These are phyloP conservation scores for Xerus inauris DNA, from an alignment of 2,113 vertebrate species.

Conservation along the genomic window DNA sequence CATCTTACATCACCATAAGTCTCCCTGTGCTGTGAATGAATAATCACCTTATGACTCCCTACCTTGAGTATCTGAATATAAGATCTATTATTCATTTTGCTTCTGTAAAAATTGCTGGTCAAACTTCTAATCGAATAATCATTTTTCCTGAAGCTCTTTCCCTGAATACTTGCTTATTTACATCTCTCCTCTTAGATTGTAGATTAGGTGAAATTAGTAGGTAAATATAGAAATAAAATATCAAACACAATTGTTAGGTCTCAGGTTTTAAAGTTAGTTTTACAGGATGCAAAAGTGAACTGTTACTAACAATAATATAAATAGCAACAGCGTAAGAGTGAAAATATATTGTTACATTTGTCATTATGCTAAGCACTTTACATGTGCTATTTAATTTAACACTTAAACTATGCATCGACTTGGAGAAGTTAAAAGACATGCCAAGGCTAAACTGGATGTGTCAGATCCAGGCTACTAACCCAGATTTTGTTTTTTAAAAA, in stretches of 20 bases:
- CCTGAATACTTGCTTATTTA: not conserved
- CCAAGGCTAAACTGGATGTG: not conserved
- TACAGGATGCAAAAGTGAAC: not conserved
- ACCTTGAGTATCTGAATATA: not conserved
- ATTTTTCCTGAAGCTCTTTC: not conserved
- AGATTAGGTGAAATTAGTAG: not conserved
- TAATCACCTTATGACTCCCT: not conserved
- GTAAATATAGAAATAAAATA: not conserved
- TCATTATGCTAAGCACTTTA: not conserved
- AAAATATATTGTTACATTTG: not conserved
- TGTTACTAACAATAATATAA: not conserved
- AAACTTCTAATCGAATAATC: not conserved
- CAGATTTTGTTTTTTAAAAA: not conserved
- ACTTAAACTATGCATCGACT: not conserved
- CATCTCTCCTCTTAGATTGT: not conserved
- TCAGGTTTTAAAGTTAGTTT: not conserved
- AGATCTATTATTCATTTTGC: not conserved
- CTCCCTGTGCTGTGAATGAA: constrained; percentile 10
- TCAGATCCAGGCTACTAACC: not conserved
- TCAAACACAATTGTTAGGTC: not conserved
- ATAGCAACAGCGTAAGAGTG: not conserved
- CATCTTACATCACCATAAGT: not conserved
- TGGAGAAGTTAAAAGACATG: not conserved
- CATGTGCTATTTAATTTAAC: not conserved
- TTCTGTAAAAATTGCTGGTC: not conserved